phyloP scores from a whole-genome alignment of 2,888 invertebrate genomes.

The Hemithea aestivaria region DNA sequence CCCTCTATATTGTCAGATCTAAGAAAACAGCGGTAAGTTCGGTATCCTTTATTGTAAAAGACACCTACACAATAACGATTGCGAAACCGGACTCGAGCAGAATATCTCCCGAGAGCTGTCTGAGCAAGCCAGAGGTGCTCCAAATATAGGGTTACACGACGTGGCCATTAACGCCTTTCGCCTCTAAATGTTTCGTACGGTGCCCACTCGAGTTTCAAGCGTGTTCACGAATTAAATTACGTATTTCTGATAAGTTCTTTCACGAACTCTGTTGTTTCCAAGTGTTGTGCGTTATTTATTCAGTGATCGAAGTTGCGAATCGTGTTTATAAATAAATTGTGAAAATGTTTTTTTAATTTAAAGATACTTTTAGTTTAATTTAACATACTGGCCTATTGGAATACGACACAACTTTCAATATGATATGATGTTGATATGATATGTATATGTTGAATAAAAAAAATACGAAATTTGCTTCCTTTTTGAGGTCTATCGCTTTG shows the following conservation, averaged over 20 bases:
- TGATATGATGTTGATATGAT: no score
- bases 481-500: no score
- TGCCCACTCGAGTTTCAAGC: constrained; percentile 24
- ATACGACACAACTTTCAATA: no score
- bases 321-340: neutral
- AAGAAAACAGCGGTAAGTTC: neutral
- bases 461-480: no score
- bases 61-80: constrained; percentile 10
- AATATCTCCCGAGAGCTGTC: constrained; percentile 26
- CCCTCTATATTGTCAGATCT: neutral
- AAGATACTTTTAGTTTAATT: no score
- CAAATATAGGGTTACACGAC: constrained; percentile 52
- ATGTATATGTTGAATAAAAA: no score
- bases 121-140: constrained; percentile 31
- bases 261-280: constrained; percentile 9
- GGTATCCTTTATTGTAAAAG: constrained; percentile 1
- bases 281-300: constrained; percentile 11
- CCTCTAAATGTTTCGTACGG: constrained; percentile 34
- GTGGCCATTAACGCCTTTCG: constrained; percentile 47
- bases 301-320: constrained; percentile 5
- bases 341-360: no score
- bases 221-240: constrained; percentile 26
- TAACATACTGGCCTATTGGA: no score
- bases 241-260: constrained; percentile 21
- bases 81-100: constrained; percentile 10